Evolutionary conservation across 2,113 vertebrate genomes (phyloP).

Genomic region (Silurus asotus): DNA sequence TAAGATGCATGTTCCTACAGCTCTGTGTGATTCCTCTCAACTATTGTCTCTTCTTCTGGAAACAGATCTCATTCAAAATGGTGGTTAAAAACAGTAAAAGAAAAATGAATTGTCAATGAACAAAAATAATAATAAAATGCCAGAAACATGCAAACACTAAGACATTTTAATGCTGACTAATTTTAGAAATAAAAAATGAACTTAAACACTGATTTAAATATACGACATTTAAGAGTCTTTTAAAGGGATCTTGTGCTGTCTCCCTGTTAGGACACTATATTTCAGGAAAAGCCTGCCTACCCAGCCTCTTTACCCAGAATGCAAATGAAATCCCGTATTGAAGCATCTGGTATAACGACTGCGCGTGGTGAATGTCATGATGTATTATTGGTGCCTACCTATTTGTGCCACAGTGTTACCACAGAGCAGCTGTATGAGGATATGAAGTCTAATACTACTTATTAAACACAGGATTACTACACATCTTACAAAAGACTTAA

Average conservation of each 20-base stretch:
- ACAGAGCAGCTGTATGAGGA: neutral
- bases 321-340: neutral
- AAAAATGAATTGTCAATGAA: neutral
- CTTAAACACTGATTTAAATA: neutral
- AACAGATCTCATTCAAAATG: neutral
- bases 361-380: neutral
- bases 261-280: too few relatives aligned
- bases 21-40: neutral
- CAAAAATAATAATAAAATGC: neutral
- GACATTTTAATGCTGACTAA: neutral
- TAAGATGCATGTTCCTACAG: neutral
- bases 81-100: neutral
- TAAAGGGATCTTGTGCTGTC: neutral
- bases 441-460: constrained; percentile 4
- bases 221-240: neutral
- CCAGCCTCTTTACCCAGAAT: neutral
- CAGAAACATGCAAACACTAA: neutral
- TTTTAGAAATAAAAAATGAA: neutral
- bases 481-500: neutral
- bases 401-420: constrained; percentile 3
- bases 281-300: neutral
- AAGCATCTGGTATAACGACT: neutral
- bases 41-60: neutral
- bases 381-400: neutral
- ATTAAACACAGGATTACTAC: neutral